Conservation (phyloP, 2,797 vertebrate genomes). For the Megaceryle alcyon region DNA sequence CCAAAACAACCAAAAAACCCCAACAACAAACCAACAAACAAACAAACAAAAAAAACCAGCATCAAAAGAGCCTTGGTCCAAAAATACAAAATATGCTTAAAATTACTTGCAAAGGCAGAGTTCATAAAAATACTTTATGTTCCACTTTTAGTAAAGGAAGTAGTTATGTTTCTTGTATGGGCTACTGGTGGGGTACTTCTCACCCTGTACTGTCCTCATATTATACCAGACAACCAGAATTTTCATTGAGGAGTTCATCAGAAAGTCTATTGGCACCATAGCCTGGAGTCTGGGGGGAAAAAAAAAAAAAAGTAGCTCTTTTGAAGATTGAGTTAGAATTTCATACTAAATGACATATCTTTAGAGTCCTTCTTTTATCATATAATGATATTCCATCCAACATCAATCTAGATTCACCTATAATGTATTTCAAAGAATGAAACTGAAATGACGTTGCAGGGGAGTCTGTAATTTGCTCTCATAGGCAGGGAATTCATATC, state of each 20-base stretch:
- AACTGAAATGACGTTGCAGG: slow-evolving; percentile 34
- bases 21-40: too few species aligned
- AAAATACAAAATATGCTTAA: not conserved
- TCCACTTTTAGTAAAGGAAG: not conserved
- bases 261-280: not conserved
- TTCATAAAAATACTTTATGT: not conserved
- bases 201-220: not conserved
- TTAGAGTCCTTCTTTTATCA: slow-evolving; percentile 37
- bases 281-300: not conserved
- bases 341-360: slow-evolving; percentile 47
- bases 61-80: not conserved
- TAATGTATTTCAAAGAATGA: slow-evolving; percentile 45
- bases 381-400: slow-evolving; percentile 36
- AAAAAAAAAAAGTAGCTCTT: not conserved
- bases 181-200: not conserved
- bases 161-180: not conserved
- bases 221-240: not conserved
- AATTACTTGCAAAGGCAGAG: not conserved
- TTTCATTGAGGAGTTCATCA: not conserved
- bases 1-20: too few species aligned
- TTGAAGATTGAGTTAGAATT: slow-evolving; percentile 44
- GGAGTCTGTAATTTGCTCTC: not conserved
- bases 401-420: slow-evolving; percentile 22
- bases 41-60: too few species aligned
- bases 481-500: not conserved